phyloP scores from a whole-genome alignment of 2,113 vertebrate species.

The Varanus komodoensis region DNA sequence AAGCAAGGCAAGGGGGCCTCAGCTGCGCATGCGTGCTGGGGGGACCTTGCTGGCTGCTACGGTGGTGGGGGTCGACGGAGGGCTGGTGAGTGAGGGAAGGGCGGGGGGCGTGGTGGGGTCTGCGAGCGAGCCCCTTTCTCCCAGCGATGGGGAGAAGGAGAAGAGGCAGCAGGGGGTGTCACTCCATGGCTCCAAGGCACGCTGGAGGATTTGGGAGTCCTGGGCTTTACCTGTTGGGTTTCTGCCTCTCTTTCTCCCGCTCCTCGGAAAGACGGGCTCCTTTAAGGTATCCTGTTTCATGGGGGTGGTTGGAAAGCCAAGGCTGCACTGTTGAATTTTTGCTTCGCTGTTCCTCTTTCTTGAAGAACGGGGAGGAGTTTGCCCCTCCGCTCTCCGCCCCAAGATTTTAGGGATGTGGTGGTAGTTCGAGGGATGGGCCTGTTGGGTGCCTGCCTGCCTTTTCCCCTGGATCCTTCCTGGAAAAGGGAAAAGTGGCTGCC shows the following conservation, averaged over 20 bases:
- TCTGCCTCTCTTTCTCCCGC: too few relatives aligned
- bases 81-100: constrained; percentile 13
- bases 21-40: neutral
- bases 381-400: neutral
- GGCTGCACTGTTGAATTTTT: too few relatives aligned
- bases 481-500: neutral
- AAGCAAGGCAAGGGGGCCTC: neutral
- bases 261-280: neutral
- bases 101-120: neutral
- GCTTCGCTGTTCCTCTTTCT: too few relatives aligned
- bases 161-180: too few relatives aligned
- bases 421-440: too few relatives aligned
- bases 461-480: neutral
- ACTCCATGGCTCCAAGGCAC: neutral
- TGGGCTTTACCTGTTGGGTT: neutral
- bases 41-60: neutral
- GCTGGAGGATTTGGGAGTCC: neutral
- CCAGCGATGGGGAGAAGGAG: neutral
- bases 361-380: neutral
- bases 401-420: neutral
- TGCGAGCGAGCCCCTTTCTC: too few relatives aligned
- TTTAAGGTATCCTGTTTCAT: neutral
- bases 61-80: constrained; percentile 7
- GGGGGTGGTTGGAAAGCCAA: too few relatives aligned
- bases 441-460: neutral